Percentiles rank a stretch among this genome's conserved stretches.
Conservation (phyloP, 2,888 invertebrate genomes). For the Cephus rjabovi region DNA sequence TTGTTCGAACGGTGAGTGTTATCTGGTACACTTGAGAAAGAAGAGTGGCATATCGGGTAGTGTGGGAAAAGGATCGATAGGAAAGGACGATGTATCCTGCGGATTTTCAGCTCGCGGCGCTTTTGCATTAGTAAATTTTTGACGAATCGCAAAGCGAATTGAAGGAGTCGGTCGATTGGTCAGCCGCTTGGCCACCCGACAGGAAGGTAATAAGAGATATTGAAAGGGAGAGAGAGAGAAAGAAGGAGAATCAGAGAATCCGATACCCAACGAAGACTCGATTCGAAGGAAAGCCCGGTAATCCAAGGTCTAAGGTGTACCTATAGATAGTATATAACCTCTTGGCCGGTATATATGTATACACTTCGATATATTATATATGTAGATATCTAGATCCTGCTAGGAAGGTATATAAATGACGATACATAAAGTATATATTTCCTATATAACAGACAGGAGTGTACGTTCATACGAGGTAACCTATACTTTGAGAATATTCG, state of each 20-base stretch:
- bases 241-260: constrained; percentile 1
- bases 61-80: not conserved
- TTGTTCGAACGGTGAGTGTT: not conserved
- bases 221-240: constrained; percentile 18
- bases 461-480: not conserved
- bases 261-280: not conserved
- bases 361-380: not conserved
- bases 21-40: not conserved
- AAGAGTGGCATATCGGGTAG: not conserved
- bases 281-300: not conserved
- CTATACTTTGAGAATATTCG: not conserved
- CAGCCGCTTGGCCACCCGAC: not conserved
- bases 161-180: not conserved
- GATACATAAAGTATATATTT: not conserved
- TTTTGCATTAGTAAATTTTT: not conserved
- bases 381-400: not conserved
- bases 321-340: not conserved
- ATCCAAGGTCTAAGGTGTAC: not conserved
- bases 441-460: not conserved
- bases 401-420: not conserved
- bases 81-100: not conserved
- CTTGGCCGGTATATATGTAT: not conserved
- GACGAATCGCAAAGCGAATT: not conserved
- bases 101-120: not conserved
- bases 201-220: constrained; percentile 15